Evolutionary conservation across 2,888 invertebrate species (phyloP), one percentile per base, ranked within the genome.

Genomic region (Cosmia trapezina): DNA sequence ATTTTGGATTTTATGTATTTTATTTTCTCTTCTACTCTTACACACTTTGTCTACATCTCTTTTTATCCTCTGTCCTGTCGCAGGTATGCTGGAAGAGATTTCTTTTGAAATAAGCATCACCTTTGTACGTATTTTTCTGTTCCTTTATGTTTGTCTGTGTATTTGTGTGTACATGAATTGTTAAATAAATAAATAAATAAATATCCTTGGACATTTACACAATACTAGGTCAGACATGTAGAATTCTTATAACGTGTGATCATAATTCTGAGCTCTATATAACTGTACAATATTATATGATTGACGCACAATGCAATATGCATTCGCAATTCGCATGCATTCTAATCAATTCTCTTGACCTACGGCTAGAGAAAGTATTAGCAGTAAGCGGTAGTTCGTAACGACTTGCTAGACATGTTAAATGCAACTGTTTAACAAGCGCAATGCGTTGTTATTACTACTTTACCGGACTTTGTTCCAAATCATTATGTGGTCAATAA

Each of bases 271-370:
- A 57, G 8, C 7, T 33, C 7, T 33, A 49, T 22, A 56, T 22
- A 47, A 66, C 17, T 37, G 53, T 45, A 22, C 2, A 28, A 51
- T 22, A 47, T 45, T 47, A 14, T 43, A 19, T 37, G 22, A 33
- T 54, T 54, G 59, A 51, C 19, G 37, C n/a, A 65, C 61, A 61
- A 45, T 69, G 28, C 59, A 49, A 22, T 47, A 61, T 61, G 49
- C 37, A 64, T 53, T 53, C 41, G 54, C 33, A 56, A 64, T 53
- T 28, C 41, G 37, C 45, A 56, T 72, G 47, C 19, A 65, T 65
- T 60, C 49, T 69, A 47, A 64, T 74, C 49, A 65, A 51, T 66
- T 59, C 56, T 61, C 53, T 66, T 73, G 74, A 81, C 70, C 69
- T 69, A 64, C 51, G 62, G 22, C 37, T 45, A 33, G 65, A 65